These are phyloP conservation scores for Mythimna pallens DNA, from an alignment of 2,888 invertebrate genomes.

Conservation along the genomic window DNA sequence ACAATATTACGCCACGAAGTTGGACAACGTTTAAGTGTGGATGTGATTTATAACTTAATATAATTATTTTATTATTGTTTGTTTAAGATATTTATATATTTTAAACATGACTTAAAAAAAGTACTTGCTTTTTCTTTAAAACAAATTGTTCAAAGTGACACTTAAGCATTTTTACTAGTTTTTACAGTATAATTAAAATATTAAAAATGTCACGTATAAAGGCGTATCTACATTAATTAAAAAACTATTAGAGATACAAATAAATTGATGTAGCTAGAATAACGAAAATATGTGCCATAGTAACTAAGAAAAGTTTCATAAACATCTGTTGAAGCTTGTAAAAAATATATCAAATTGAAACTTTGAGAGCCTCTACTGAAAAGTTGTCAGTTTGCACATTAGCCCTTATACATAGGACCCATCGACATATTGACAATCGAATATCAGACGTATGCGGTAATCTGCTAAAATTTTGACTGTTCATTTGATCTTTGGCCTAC, in stretches of 20 bases:
- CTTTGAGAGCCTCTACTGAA: too few species aligned
- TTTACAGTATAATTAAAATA: slow-evolving; percentile 1
- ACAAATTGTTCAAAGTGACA: neutral
- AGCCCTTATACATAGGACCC: too few species aligned
- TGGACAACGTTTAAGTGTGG: slow-evolving; percentile 6
- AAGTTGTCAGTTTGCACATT: too few species aligned
- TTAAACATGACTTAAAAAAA: neutral
- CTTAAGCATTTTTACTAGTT: slow-evolving; percentile 8
- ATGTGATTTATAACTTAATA: slow-evolving; percentile 3
- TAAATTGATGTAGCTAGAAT: too few species aligned
- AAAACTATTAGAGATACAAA: too few species aligned
- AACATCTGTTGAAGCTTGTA: slow-evolving; percentile 8
- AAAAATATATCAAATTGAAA: slow-evolving; percentile 5
- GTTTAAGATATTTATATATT: slow-evolving; percentile 7
- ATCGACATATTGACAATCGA: too few species aligned
- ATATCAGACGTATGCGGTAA: too few species aligned
- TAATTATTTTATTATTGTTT: slow-evolving; percentile 4
- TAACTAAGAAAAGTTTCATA: slow-evolving; percentile 14
- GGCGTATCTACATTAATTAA: too few species aligned
- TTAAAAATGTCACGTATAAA: neutral
- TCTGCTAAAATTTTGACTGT: too few species aligned
- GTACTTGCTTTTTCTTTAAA: neutral
- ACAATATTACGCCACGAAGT: neutral
- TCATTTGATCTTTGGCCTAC: too few species aligned
- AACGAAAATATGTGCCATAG: neutral